Evolutionary conservation across 2,888 invertebrate species (phyloP), one percentile per base, ranked within the genome.

Genomic region (Oscheius sp.): DNA sequence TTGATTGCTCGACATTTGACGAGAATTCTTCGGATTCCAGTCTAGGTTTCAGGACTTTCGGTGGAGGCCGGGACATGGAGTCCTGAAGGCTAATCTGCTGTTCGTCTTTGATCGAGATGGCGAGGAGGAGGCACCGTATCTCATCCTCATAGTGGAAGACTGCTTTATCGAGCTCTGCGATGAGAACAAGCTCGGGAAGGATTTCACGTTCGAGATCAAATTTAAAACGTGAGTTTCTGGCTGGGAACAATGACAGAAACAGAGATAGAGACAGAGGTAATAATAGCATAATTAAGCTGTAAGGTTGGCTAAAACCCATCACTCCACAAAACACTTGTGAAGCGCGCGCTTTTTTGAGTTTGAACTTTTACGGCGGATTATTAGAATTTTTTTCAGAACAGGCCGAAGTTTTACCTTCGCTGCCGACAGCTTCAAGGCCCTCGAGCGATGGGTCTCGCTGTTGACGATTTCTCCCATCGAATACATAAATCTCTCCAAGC

Each of bases 101-200:
- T 88, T 88, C 65, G 75, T 88, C 29, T 88, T 84, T 74, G 84
- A 83, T 60, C 79, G 81, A 33, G 82, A 79, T 32, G 63, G 71
- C 10, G 80, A 85, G 33, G 79, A 84, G 2, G 79, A 84, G 51
- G 77, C 80, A 5, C 88, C 88, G 13, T 80, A 84, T 63, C 75
- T 86, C 29, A 77, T 88, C 33, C 79, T 88, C 7, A 84, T 88
- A 57, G 79, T 88, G n/a, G 88, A 88, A 59, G 88, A 88, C 72
- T 88, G 87, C 72, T 82, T 84, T 65, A 85, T 88, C 21, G 88
- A 88, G 62, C 76, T 86, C 42, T 82, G 86, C n/a, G 88, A 88
- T 73, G 88, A 88, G 75, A 88, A 88, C 73, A 75, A 77, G 50
- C 84, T 86, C 57, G 88, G 88, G 35, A 85, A 83, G 75, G 84